Conservation (phyloP, 2,797 vertebrate species). For the Leptodactylus fallax region DNA sequence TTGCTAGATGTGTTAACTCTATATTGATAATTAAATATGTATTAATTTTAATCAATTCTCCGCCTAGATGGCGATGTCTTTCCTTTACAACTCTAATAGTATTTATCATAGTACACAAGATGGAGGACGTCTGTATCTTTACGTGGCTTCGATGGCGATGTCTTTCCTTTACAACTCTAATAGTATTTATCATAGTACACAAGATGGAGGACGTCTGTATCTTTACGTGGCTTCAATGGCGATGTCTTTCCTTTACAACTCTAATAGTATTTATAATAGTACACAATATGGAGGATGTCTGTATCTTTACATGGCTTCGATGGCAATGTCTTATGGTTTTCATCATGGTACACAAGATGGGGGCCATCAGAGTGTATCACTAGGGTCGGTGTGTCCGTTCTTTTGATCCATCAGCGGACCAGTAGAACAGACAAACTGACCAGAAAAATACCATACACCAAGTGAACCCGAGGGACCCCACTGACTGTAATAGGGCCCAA, state of each 20-base stretch:
- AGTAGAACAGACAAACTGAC: too few species aligned
- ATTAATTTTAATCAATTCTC: conserved; percentile 66
- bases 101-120: not conserved
- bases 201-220: not conserved
- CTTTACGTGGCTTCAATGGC: too few species aligned
- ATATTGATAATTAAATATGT: conserved; percentile 86
- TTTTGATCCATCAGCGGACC: too few species aligned
- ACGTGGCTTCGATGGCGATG: not conserved
- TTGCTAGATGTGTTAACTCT: conserved; percentile 88
- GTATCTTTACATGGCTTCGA: too few species aligned
- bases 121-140: too few species aligned
- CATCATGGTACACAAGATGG: not conserved
- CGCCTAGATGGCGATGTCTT: not conserved
- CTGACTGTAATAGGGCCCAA: too few species aligned
- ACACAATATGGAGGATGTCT: not conserved
- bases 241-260: not conserved
- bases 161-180: not conserved
- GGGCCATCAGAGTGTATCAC: too few species aligned
- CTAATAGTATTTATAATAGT: too few species aligned
- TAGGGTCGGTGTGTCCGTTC: too few species aligned
- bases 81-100: not conserved
- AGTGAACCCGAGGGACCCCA: too few species aligned
- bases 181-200: not conserved
- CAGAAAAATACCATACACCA: too few species aligned
- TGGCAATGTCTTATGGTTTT: too few species aligned